Conservation (phyloP, 2,113 vertebrate genomes). For the Tiliqua scincoides region DNA sequence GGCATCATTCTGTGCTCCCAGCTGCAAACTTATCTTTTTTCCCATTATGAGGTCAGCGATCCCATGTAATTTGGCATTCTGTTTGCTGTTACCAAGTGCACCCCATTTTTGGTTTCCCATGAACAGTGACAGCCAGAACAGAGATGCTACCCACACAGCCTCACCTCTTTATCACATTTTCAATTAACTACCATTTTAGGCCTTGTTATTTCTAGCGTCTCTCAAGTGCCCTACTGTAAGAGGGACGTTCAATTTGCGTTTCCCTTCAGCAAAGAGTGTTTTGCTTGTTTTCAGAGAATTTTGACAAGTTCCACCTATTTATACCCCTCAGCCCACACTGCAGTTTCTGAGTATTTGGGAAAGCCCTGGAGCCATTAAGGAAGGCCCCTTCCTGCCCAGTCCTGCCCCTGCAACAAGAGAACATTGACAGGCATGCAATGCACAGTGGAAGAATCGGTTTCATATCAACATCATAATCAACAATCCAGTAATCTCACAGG, state of each 20-base stretch:
- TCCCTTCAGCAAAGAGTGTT: no score
- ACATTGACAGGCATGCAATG: background rate
- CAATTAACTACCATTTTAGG: background rate
- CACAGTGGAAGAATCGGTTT: background rate
- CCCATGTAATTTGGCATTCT: background rate
- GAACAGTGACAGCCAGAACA: background rate
- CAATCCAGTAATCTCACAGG: background rate
- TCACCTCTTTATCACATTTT: background rate
- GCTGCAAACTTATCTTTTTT: background rate
- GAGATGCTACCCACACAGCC: no score
- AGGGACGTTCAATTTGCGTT: background rate
- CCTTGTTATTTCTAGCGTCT: background rate
- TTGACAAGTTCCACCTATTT: background rate
- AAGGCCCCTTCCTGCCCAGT: no score
- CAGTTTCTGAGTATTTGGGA: background rate
- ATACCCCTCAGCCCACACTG: background rate
- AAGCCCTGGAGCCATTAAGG: background rate
- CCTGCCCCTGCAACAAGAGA: no score
- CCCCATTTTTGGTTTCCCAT: background rate
- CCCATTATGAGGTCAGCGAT: background rate
- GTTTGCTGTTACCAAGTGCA: background rate
- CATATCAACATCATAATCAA: background rate
- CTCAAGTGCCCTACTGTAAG: background rate
- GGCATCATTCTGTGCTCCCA: background rate
- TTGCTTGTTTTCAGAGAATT: background rate